Conservation (phyloP, 2,113 vertebrate genomes). For the Anolis carolinensis region DNA sequence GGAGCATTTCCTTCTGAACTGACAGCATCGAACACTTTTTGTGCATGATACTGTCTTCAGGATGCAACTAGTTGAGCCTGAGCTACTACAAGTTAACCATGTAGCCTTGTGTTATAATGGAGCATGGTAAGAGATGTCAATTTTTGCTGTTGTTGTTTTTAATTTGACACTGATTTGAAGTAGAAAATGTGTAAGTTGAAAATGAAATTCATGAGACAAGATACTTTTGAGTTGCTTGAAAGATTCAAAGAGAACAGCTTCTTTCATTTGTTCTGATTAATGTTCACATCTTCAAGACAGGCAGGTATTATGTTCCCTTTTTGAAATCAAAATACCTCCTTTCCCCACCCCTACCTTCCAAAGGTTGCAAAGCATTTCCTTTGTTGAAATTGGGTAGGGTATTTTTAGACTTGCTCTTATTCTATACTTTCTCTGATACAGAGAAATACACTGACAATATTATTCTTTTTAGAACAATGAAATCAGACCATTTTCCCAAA, state of each 20-base stretch:
- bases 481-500: neutral
- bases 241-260: constrained; percentile 42
- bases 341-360: neutral
- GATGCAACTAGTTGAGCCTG: constrained; percentile 2
- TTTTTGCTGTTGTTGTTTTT: neutral
- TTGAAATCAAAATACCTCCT: constrained; percentile 17
- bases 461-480: neutral
- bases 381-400: neutral
- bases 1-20: neutral
- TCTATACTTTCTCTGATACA: neutral
- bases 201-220: constrained; percentile 36
- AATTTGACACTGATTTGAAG: constrained; percentile 60
- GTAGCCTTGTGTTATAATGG: neutral
- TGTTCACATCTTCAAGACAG: constrained; percentile 72
- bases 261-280: constrained; percentile 69
- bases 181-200: constrained; percentile 48
- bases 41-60: neutral
- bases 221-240: constrained; percentile 52
- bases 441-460: neutral
- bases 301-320: constrained; percentile 68
- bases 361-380: neutral
- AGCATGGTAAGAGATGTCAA: constrained; percentile 48
- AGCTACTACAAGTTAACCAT: constrained; percentile 10
- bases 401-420: neutral
- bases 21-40: constrained; percentile 8